Base-by-base conservation (phyloP, 1,140 invertebrate genomes). In the Meloidogyne hapla region DNA sequence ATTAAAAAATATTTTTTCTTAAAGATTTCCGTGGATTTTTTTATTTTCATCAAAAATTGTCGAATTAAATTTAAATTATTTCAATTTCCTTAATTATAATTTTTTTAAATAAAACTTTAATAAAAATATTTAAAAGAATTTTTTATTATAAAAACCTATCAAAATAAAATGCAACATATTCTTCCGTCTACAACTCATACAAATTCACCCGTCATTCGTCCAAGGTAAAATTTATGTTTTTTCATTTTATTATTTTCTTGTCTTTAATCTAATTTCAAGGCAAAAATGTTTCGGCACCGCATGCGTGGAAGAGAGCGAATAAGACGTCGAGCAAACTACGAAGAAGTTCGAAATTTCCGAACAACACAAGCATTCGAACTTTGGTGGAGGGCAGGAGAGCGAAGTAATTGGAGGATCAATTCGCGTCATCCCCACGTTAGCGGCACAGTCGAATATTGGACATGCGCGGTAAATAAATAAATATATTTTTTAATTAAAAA, bases 401-500 rank as follows among this genome's bases (percentile, higher is more conserved):
- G n/a, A 56, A n/a, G 8, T n/a, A 56, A 56, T 56, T 56, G 48
- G 48, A 56, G 48, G 48, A n/a, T 56, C n/a, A 56, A 56, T 56
- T 56, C 48, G n/a, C 48, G 48, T 6, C 48, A 56, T 56, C 48
- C 48, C 4, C 48, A 56, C n/a, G n/a, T 56, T 56, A n/a, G 18
- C n/a, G 48, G 48, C n/a, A 56, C 48, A n/a, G 48, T 56, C 5
- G 48, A 56, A 56, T 56, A 56, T 21, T 56, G 48, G 48, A 18
- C 18, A 56, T 56, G 48, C 48, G n/a, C 48, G 48, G 48, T 56
- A 56, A 4, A 6, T 18, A n/a, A n/a, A n/a, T 56, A 56, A 21
- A 56, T 56, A n/a, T 6, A 8, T 56, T 8, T 56, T 56, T 56
- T 8, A n/a, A n/a, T n/a, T n/a, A n/a, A n/a, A n/a, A n/a, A n/a